Evolutionary conservation across 2,888 invertebrate species (phyloP), one percentile per base, ranked within the genome.

Genomic region (Malacosoma neustria): DNA sequence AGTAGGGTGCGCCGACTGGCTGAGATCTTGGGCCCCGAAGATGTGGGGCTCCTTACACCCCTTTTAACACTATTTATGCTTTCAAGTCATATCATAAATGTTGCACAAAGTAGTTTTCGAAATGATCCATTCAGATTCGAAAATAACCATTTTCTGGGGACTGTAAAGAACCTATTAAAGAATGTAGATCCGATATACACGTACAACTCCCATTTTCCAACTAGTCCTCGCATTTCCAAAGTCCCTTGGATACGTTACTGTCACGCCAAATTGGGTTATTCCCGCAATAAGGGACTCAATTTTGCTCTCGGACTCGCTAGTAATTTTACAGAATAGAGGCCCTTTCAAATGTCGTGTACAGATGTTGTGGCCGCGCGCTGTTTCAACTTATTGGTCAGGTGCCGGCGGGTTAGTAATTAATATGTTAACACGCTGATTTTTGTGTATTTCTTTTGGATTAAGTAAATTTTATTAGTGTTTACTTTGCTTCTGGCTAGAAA

Each of bases 321-420:
- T 67, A 63, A 73, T 73, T 70, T 69, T 66, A 66, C 65, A 58
- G 52, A 50, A 49, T 50, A 42, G 41, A 47, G 54, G 48, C 53
- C 58, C 54, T 51, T 48, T 53, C 48, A 61, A 54, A 66, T 55
- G 70, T 72, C 73, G 64, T 42, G 37, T 46, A 45, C 77, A 75
- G 65, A 67, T 67, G 72, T 54, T 58, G 63, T 55, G 65, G 62
- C 62, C 51, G 49, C 47, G 48, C 47, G 56, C 45, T 49, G 51
- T 57, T 57, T 53, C 44, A 60, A 63, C 52, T 56, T 36, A 13
- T 30, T 31, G 29, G 47, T 46, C 35, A 52, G 49, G n/a, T 36
- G 32, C 40, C 35, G 41, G 36, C 29, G 40, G 29, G 39, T 41
- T 35, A 31, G 40, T 34, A 42, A 49, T 46, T 43, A 45, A 51